These are phyloP conservation scores for Gallinago paraguaiae DNA, from an alignment of 2,113 vertebrate species.

Conservation along the genomic window DNA sequence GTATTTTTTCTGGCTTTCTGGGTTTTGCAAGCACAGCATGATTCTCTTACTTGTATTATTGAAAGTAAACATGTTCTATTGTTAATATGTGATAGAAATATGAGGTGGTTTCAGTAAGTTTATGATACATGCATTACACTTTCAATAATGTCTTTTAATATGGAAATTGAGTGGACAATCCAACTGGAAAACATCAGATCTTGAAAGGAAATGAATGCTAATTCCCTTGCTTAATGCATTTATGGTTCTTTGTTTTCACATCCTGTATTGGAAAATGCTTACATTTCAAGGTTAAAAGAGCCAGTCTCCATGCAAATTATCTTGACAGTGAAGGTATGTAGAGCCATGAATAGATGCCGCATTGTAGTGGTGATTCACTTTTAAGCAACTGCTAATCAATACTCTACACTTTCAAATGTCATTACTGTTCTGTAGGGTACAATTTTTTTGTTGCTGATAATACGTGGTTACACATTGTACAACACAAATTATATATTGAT, in stretches of 20 bases:
- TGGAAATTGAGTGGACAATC: conserved; percentile 45
- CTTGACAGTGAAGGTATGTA: conserved; percentile 20
- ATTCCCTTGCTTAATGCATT: conserved; percentile 48
- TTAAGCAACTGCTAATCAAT: conserved; percentile 63
- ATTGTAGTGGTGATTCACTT: conserved; percentile 50
- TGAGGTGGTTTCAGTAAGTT: conserved; percentile 39
- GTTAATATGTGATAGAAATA: background rate
- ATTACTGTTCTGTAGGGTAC: conserved; percentile 43
- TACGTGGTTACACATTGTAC: background rate
- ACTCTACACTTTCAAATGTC: conserved; percentile 46
- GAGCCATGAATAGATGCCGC: conserved; percentile 5
- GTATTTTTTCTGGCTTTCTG: background rate
- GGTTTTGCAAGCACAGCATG: background rate
- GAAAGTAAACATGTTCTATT: background rate
- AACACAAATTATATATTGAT: conserved; percentile 9
- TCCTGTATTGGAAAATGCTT: conserved; percentile 63
- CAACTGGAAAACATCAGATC: conserved; percentile 44
- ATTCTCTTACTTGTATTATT: background rate
- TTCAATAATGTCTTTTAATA: conserved; percentile 21
- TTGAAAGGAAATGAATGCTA: conserved; percentile 53
- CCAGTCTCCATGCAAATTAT: conserved; percentile 63
- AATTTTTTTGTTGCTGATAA: conserved; percentile 17
- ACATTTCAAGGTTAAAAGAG: conserved; percentile 76
- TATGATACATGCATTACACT: conserved; percentile 29
- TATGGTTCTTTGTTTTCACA: conserved; percentile 49